Base-by-base conservation (phyloP, 2,888 invertebrate genomes). In the Allophyes oxyacanthae region DNA sequence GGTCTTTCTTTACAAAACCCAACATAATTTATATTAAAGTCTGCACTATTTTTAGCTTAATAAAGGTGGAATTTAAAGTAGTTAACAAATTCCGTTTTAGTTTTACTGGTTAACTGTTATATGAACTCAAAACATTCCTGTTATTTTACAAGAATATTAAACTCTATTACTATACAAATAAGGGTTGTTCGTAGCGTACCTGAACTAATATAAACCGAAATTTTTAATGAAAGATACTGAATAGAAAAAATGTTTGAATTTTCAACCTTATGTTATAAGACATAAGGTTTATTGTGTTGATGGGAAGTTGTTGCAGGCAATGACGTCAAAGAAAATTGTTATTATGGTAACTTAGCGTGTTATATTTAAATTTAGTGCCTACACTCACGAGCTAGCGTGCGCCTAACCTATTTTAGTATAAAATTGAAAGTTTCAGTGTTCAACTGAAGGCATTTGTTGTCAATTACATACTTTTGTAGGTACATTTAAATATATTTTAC, bases 271-370 rank as follows among this genome's bases (percentile, higher is more conserved):
- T 57, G 25, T n/a, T 10, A 56, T 30, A 62, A 41, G 49, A 15
- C 45, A 64, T 62, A 62, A 71, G 65, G 69, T 58, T 64, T 50
- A 43, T n/a, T 42, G 36, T 66, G 34, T 25, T 46, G 56, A 49
- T 58, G 67, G 45, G 44, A 48, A 59, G 46, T 74, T 60, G 62
- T 64, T 64, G 59, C 57, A 50, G 41, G 61, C 57, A 73, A 77
- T 90, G 90, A 90, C 89, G 89, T 90, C 89, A 90, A 85, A 75
- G 80, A 77, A 76, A 80, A 81, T 77, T 75, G 77, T 83, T 84
- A 80, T 84, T 82, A 79, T 75, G 73, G 78, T 63, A 77, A 73
- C 74, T 56, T 74, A 70, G 72, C 60, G 41, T 58, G 53, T 46
- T 56, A 54, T 56, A 50, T 64, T 66, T 61, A 63, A 68, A 65